Conservation (phyloP, 2,888 invertebrate genomes). For the Plebejus melissa region DNA sequence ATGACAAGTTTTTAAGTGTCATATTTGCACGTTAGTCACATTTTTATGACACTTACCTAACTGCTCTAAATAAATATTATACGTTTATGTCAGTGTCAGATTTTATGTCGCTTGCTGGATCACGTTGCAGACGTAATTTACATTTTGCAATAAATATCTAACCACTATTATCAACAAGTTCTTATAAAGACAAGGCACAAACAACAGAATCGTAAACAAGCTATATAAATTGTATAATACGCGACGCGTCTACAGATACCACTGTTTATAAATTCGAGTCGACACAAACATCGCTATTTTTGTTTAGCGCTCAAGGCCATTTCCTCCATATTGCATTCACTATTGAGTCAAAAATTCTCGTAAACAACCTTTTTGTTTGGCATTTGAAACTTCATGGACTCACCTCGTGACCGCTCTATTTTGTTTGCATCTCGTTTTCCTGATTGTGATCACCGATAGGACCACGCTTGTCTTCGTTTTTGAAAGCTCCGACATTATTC, state of each 20-base stretch:
- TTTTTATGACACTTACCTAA: neutral
- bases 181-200: neutral
- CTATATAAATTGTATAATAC: slow-evolving; percentile 16
- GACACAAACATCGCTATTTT: slow-evolving; percentile 74
- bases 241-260: slow-evolving; percentile 37
- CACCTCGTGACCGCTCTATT: slow-evolving; percentile 26
- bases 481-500: neutral
- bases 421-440: slow-evolving; percentile 30
- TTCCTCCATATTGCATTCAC: slow-evolving; percentile 68
- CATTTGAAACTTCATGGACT: slow-evolving; percentile 35
- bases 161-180: neutral
- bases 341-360: slow-evolving; percentile 51
- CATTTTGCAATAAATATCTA: slow-evolving; percentile 5
- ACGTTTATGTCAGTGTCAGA: neutral
- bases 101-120: neutral
- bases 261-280: slow-evolving; percentile 59
- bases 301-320: slow-evolving; percentile 67
- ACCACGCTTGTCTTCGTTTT: neutral
- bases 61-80: neutral
- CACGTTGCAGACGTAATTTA: neutral
- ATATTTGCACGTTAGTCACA: neutral
- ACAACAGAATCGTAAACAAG: slow-evolving; percentile 17
- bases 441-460: slow-evolving; percentile 7
- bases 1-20: neutral
- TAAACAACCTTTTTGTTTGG: slow-evolving; percentile 56